Conservation (phyloP, 2,113 vertebrate species). For the Podarcis raffonei region DNA sequence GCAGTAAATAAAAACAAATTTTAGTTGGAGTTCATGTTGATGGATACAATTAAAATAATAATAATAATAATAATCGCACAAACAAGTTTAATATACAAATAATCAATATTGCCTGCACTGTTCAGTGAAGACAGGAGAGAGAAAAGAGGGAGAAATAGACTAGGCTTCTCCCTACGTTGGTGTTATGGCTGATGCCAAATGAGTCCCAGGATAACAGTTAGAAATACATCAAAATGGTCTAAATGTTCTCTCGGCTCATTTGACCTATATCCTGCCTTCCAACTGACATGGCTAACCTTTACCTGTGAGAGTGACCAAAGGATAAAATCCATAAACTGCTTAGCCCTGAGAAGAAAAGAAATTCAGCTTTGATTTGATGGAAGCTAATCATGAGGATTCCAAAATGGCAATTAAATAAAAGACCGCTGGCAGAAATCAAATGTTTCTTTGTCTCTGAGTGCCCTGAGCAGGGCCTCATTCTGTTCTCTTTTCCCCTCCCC, state of each 20-base stretch:
- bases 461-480: neutral
- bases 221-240: neutral
- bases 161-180: neutral
- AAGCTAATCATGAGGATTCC: neutral
- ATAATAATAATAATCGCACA: neutral
- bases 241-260: conserved; percentile 3
- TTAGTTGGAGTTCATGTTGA: neutral
- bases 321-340: conserved; percentile 6
- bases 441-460: too few species aligned
- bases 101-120: neutral
- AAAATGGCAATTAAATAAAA: neutral
- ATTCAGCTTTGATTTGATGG: neutral
- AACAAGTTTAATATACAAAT: neutral
- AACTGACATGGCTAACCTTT: neutral
- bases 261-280: neutral
- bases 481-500: neutral
- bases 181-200: rapidly evolving
- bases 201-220: neutral
- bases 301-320: neutral
- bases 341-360: neutral
- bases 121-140: neutral
- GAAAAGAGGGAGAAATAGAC: too few species aligned
- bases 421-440: neutral
- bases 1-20: neutral
- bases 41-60: neutral